Evolutionary conservation across 2,797 vertebrate species (phyloP).

Genomic region (Microchirus variegatus): DNA sequence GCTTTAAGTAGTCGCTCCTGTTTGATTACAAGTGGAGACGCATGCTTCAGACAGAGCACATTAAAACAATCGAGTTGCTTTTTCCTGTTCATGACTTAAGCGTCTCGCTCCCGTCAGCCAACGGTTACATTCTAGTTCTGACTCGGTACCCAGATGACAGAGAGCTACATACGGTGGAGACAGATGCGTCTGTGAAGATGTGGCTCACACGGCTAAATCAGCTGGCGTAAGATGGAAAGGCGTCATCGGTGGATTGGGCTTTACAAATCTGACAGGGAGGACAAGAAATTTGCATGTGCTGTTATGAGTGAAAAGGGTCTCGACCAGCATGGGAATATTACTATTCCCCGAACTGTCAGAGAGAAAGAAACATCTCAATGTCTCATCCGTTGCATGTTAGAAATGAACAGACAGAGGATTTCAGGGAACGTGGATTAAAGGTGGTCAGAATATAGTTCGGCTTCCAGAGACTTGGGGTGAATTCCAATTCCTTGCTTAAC

Average conservation of each 20-base stretch:
- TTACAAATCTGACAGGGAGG: slow-evolving; percentile 35
- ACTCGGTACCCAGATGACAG: slow-evolving; percentile 42
- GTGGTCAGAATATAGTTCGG: too few relatives aligned
- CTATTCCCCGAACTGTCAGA: slow-evolving; percentile 5
- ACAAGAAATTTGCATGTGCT: slow-evolving; percentile 19
- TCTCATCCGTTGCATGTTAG: too few relatives aligned
- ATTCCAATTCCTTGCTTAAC: too few relatives aligned
- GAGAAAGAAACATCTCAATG: not conserved
- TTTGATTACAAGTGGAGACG: too few relatives aligned
- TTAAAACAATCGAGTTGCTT: too few relatives aligned
- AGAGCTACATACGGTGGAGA: slow-evolving; percentile 58
- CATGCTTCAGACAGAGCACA: not conserved
- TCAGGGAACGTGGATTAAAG: not conserved
- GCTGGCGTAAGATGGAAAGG: slow-evolving; percentile 41
- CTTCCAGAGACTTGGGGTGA: too few relatives aligned
- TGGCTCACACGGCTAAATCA: slow-evolving; percentile 50
- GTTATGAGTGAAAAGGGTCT: slow-evolving; percentile 14
- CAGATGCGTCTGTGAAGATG: slow-evolving; percentile 53
- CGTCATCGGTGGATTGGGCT: slow-evolving; percentile 10
- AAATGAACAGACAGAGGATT: not conserved
- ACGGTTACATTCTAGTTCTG: not conserved
- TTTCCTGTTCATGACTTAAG: too few relatives aligned
- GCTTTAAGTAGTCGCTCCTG: not conserved
- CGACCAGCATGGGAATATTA: slow-evolving; percentile 2
- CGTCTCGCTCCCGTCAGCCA: not conserved